Conservation (phyloP, 1,140 invertebrate species). For the Brachionus rubens region DNA sequence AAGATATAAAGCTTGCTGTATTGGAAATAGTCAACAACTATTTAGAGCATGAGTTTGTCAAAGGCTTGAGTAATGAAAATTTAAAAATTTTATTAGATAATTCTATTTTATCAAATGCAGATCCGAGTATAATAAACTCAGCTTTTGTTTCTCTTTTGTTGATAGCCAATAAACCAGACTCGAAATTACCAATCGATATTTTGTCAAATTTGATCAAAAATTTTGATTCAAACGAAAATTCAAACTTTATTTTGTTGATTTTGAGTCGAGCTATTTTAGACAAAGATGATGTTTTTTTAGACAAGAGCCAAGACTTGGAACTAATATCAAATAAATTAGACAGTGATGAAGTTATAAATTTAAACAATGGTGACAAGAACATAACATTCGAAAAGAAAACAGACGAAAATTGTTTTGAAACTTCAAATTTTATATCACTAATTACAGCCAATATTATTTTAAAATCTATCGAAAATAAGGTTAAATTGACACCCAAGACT, state of each 20-base stretch:
- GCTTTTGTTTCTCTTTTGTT: not conserved
- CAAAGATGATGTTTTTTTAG: no score
- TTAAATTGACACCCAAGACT: not conserved
- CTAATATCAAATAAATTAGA: not conserved
- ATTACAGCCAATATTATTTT: not conserved
- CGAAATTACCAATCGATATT: not conserved
- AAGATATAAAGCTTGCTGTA: no score
- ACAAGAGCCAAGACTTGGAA: not conserved
- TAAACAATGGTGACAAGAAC: not conserved
- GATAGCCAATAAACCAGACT: not conserved
- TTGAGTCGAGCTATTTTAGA: not conserved
- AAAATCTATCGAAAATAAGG: not conserved
- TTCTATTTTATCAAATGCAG: no score
- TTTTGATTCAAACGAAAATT: not conserved
- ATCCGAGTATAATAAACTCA: no score
- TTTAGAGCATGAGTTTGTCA: no score
- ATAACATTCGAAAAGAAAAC: not conserved
- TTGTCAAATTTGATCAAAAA: not conserved
- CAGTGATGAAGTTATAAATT: not conserved
- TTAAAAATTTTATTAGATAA: no score
- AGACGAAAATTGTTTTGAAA: not conserved
- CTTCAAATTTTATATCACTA: not conserved
- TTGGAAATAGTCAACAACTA: no score
- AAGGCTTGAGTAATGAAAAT: no score
- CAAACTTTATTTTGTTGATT: not conserved